Evolutionary conservation across 2,888 invertebrate genomes (phyloP).

Genomic region (Epinotia bilunana): DNA sequence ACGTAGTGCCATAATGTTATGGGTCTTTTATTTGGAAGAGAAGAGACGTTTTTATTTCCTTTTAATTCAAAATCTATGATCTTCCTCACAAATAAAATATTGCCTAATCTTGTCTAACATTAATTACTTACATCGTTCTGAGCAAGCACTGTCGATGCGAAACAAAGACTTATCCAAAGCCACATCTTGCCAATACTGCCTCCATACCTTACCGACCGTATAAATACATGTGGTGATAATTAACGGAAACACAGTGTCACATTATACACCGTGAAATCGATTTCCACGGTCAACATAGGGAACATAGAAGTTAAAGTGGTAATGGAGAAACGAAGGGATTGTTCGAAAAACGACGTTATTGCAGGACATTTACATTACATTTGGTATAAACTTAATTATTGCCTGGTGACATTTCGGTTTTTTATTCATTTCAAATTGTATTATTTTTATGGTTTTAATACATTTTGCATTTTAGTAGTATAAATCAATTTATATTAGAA

Average conservation of each 20-base stretch:
- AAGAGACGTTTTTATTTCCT: no score
- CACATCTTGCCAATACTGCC: slow-evolving; percentile 35
- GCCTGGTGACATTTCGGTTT: not conserved
- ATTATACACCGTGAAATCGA: slow-evolving; percentile 27
- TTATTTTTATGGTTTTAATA: slow-evolving; percentile 1
- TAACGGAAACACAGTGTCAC: slow-evolving; percentile 28
- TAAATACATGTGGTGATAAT: slow-evolving; percentile 30
- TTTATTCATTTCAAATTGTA: not conserved
- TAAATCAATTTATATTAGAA: not conserved
- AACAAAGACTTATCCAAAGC: slow-evolving; percentile 8
- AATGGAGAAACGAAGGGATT: not conserved
- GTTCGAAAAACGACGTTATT: not conserved
- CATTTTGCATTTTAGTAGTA: not conserved
- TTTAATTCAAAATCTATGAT: no score
- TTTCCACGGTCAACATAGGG: slow-evolving; percentile 12
- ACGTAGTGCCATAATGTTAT: not conserved
- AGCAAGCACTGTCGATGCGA: slow-evolving; percentile 2
- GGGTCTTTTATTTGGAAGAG: not conserved
- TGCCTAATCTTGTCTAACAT: not conserved
- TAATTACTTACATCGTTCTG: slow-evolving; percentile 6
- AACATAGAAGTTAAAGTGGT: not conserved
- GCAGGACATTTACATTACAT: not conserved
- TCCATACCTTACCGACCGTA: not conserved
- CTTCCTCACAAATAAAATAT: not conserved
- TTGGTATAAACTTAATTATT: not conserved